Conservation (phyloP, 2,797 vertebrate genomes). For the Ctenosaura bakeri region DNA sequence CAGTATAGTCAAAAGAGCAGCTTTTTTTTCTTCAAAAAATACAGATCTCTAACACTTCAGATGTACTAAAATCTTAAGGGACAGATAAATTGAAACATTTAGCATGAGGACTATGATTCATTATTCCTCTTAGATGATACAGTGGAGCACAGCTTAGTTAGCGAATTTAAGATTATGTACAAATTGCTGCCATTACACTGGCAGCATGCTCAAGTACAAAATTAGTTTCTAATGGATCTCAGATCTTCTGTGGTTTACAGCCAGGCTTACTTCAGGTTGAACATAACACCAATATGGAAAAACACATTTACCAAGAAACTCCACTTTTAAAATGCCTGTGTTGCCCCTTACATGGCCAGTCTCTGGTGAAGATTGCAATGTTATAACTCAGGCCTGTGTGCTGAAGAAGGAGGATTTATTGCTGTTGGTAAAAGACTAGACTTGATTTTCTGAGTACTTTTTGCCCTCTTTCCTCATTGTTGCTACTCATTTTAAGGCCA, state of each 20-base stretch:
- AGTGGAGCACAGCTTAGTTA: slow-evolving; percentile 58
- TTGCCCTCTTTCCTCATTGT: background rate
- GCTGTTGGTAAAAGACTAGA: background rate
- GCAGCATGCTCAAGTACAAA: slow-evolving; percentile 57
- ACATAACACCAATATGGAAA: slow-evolving; percentile 10
- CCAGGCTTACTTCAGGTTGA: slow-evolving; percentile 45
- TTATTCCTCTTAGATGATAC: slow-evolving; percentile 63
- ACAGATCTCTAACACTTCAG: slow-evolving; percentile 53
- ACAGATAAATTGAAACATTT: slow-evolving; percentile 54
- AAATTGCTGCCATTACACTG: slow-evolving; percentile 68
- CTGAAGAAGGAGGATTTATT: background rate
- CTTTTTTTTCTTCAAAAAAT: slow-evolving; percentile 46
- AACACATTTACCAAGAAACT: slow-evolving; percentile 4
- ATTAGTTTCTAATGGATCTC: slow-evolving; percentile 48
- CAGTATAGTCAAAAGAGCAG: slow-evolving; percentile 29
- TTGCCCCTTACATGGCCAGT: background rate
- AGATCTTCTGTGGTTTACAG: slow-evolving; percentile 39
- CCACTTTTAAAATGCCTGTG: slow-evolving; percentile 1
- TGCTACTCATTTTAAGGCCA: background rate
- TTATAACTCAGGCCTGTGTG: background rate
- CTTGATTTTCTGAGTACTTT: background rate
- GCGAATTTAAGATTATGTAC: slow-evolving; percentile 63
- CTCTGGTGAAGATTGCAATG: background rate
- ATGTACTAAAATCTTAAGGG: slow-evolving; percentile 61
- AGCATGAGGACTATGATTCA: slow-evolving; percentile 47